Conservation (phyloP, 2,113 vertebrate species). For the Antechinus flavipes region DNA sequence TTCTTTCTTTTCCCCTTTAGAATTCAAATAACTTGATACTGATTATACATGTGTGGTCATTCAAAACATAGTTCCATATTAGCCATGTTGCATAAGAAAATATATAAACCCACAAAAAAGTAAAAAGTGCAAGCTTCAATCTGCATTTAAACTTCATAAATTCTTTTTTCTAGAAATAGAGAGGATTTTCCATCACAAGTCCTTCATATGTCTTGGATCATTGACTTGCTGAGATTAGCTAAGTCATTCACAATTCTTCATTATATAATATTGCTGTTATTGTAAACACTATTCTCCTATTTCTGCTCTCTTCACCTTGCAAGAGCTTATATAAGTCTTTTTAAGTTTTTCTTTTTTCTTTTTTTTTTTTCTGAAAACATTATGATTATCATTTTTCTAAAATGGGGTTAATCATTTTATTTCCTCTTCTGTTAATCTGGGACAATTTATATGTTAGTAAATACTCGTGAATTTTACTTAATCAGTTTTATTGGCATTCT, state of each 20-base stretch:
- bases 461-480: too few relatives aligned
- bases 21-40: neutral
- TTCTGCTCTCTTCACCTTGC: neutral
- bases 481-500: too few relatives aligned
- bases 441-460: too few relatives aligned
- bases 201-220: neutral
- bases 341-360: neutral
- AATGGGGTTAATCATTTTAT: too few relatives aligned
- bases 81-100: neutral
- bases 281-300: neutral
- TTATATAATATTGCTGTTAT: neutral
- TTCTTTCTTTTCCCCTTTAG: neutral
- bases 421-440: too few relatives aligned
- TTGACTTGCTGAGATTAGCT: neutral
- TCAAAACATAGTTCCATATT: neutral
- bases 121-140: neutral
- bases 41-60: neutral
- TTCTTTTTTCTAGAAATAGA: neutral
- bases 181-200: neutral
- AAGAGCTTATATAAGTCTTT: neutral
- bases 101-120: neutral
- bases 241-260: neutral
- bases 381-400: neutral
- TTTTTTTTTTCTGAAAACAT: neutral
- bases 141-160: neutral